phyloP scores from a whole-genome alignment of 2,888 invertebrate species.

The Cosmia trapezina region DNA sequence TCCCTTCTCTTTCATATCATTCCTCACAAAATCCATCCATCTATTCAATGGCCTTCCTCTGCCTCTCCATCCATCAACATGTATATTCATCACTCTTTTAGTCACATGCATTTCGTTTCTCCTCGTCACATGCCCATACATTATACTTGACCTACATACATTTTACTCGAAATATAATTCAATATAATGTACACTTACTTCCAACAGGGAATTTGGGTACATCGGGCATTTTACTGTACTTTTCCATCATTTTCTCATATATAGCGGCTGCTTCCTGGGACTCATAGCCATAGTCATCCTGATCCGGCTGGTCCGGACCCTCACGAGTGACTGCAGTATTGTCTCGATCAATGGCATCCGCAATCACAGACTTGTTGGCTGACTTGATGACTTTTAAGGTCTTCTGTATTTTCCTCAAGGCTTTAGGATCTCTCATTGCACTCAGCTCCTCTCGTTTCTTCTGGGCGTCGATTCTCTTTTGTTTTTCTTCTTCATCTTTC shows the following conservation, averaged over 20 bases:
- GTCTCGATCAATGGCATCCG: conserved; percentile 94
- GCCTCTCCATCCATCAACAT: too few species aligned
- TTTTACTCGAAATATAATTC: conserved; percentile 11
- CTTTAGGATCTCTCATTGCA: conserved; percentile 93
- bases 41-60: too few species aligned
- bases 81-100: too few species aligned
- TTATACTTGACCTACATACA: conserved; percentile 49
- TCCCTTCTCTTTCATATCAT: too few species aligned
- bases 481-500: conserved; percentile 94
- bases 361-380: conserved; percentile 96
- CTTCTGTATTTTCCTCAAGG: conserved; percentile 93
- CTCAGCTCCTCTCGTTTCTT: conserved; percentile 92
- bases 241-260: conserved; percentile 96
- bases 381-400: conserved; percentile 97
- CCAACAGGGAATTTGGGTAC: conserved; percentile 92
- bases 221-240: conserved; percentile 93
- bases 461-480: conserved; percentile 91
- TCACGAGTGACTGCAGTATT: conserved; percentile 94
- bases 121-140: too few species aligned
- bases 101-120: too few species aligned
- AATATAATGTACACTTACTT: conserved; percentile 72
- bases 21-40: too few species aligned
- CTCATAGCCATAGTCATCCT: conserved; percentile 97
- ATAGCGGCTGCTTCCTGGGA: conserved; percentile 95
- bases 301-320: conserved; percentile 95